Base-by-base conservation (phyloP, 2,113 vertebrate species). In the Sapajus apella region DNA sequence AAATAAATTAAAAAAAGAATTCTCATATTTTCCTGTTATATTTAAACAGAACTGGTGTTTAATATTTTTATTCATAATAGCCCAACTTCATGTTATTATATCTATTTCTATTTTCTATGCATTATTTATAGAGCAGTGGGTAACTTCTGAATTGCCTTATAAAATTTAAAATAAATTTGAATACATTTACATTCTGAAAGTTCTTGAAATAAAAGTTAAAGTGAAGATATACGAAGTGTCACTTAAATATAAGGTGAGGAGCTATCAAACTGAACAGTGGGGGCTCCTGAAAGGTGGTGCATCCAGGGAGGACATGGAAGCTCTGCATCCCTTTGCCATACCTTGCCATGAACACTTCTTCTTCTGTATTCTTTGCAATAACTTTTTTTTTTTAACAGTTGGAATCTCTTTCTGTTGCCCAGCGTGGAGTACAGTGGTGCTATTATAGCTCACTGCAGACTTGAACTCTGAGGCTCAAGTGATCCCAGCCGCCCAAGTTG, bases 121-220 rank as follows among this genome's bases (percentile, higher is more conserved):
- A 93, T 91, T 91, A 86, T 96, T 91, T 92, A 93, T 93, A 87
- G 5, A 85, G n/a, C n/a, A 79, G 13, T 80, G 27, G 50, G 95
- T 91, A 87, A 82, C 85, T 86, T 89, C 40, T 86, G 30, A 94
- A 70, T 89, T 89, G 30, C 23, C 55, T 97, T 96, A 79, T 40
- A 73, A 70, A 96, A 90, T 82, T 89, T 61, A 88, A 94, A 94
- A 79, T 90, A n/a, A 55, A 89, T 93, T 93, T 93, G 55, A 93
- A 91, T 96, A 77, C 86, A 84, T 93, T 93, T 40, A 89, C 91
- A 91, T 82, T 91, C 58, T 77, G 35, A 91, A 93, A 90, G 81
- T 77, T 84, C 40, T 91, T 87, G 9, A 50, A 94, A 87, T 40
- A 92, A 32, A 92, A 58, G 13, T 97, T 76, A 90, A 84, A 85